Evolutionary conservation across 2,888 invertebrate genomes (phyloP), one percentile per base, ranked within the genome.

Genomic region (Nasonovia ribisnigri): DNA sequence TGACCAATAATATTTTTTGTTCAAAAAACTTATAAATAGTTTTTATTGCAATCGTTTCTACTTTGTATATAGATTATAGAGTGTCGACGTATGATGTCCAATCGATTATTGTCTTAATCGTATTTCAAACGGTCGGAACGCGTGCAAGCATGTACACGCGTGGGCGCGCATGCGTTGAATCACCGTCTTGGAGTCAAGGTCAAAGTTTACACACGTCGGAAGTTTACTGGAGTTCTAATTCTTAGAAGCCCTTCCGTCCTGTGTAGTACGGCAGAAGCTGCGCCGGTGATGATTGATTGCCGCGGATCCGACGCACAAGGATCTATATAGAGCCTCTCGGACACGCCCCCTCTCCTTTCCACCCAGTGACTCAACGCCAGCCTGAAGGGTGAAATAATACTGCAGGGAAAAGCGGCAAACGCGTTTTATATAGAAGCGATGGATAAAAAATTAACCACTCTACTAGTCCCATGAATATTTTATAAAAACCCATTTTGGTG

Each of bases 391-490:
- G 77, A 36, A 36, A 77, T 36, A 36, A 36, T 77, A 77, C 57
- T 0, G 26, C 36, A 2, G 77, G 77, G 8, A 77, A 36, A 77
- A 77, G 20, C 36, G 36, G n/a, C 13, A n/a, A 1, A 46, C 13
- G 29, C 16, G 26, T 43, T 42, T 1, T 26, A 51, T 36, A 51
- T 88, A 51, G n/a, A 3, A 42, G 26, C 36, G 36, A 13, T 29
- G 51, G 42, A 87, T 86, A 92, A 86, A 92, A 92, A 86, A 60
- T 84, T 60, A 84, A 87, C 92, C 36, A 26, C n/a, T 60, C 57
- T 36, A 36, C 57, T 60, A 11, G 92, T 57, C 36, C 36, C 86
- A 57, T 92, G 92, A 92, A 92, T 92, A 92, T 92, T 86, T 92
- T 46, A 92, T 10, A 8, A 20, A 1, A 42, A 86, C n/a, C 29